phyloP scores from a whole-genome alignment of 1,140 invertebrate genomes.

The Drosophila sechellia region DNA sequence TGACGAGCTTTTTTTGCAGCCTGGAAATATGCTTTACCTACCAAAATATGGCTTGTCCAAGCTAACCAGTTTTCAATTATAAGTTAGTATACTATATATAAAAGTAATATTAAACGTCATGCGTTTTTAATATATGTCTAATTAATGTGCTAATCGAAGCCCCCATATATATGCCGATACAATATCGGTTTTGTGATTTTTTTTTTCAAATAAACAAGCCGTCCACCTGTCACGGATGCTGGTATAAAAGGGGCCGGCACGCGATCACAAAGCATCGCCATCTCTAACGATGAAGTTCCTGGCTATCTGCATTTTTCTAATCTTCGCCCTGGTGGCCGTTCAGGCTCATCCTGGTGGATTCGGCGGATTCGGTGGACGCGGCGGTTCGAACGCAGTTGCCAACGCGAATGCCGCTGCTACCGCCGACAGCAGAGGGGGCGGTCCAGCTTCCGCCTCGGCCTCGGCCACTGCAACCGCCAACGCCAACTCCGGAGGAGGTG shows the following conservation, averaged over 20 bases:
- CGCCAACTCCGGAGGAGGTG: background rate
- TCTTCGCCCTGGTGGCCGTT: conserved; percentile 25
- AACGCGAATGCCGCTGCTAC: background rate
- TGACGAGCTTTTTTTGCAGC: background rate
- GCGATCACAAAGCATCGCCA: conserved; percentile 30
- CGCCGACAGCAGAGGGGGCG: background rate
- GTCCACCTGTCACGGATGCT: conserved; percentile 2
- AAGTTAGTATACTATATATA: background rate
- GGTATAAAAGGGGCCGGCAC: conserved; percentile 43
- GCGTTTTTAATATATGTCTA: conserved; percentile 32
- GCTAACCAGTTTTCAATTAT: conserved; percentile 28
- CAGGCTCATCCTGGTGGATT: conserved; percentile 25
- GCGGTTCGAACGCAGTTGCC: conserved; percentile 3
- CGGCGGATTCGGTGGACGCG: background rate
- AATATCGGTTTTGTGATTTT: conserved; percentile 5
- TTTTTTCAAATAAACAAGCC: conserved; percentile 11
- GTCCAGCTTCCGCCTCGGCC: conserved; percentile 6
- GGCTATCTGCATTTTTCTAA: conserved; percentile 32
- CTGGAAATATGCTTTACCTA: conserved; percentile 18
- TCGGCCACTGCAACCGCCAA: conserved; percentile 20
- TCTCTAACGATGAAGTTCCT: conserved; percentile 44
- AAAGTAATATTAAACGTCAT: conserved; percentile 18
- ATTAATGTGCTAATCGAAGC: conserved; percentile 53
- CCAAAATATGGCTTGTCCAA: background rate
- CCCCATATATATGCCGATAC: conserved; percentile 5